These are phyloP conservation scores for Eidolon helvum DNA, from an alignment of 2,113 vertebrate genomes.

Conservation along the genomic window DNA sequence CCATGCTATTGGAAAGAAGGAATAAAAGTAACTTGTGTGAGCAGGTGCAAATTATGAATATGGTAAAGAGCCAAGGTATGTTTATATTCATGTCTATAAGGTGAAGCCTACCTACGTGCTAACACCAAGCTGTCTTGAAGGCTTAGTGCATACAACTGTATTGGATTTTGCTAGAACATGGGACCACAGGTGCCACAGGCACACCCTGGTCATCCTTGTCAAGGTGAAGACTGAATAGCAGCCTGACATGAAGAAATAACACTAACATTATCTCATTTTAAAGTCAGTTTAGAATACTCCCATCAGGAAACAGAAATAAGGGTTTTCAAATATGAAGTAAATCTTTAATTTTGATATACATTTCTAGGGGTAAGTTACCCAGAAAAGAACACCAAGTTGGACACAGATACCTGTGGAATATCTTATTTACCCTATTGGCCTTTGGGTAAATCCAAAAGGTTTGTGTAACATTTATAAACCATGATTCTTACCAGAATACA, in stretches of 20 bases:
- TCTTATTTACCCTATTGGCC: background rate
- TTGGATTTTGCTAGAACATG: background rate
- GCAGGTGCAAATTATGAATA: background rate
- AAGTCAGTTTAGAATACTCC: background rate
- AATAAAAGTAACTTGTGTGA: background rate
- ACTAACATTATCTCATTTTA: background rate
- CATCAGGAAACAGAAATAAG: background rate
- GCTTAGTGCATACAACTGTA: background rate
- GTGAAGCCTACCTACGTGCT: background rate
- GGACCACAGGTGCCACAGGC: no score
- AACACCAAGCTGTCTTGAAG: background rate
- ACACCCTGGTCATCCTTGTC: background rate
- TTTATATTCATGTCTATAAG: background rate
- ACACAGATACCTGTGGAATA: background rate
- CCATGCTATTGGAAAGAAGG: background rate
- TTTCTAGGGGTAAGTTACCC: background rate
- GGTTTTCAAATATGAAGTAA: conserved; percentile 6
- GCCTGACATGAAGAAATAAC: background rate
- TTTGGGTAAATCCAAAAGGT: background rate
- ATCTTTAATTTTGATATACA: background rate
- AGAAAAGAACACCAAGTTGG: background rate
- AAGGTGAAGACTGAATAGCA: background rate
- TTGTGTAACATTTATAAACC: background rate
- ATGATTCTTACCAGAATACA: background rate
- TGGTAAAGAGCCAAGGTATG: background rate